Percentiles rank a stretch among this genome's conserved stretches.
Evolutionary conservation across 2,888 invertebrate genomes (phyloP).

Genomic region (Lumbricus terrestris): DNA sequence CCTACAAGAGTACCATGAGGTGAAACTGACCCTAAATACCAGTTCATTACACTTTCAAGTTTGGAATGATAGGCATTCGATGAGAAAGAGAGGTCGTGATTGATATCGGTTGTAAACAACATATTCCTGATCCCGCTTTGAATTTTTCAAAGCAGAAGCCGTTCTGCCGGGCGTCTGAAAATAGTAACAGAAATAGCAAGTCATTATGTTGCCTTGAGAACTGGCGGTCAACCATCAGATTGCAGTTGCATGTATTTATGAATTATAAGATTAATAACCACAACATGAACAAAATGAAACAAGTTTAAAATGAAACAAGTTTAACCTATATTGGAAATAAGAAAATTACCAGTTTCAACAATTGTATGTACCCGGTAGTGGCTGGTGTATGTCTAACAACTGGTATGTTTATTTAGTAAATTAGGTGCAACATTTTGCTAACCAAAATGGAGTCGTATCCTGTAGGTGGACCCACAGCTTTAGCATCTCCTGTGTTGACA

Average conservation of each 20-base stretch:
- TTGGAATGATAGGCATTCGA: background rate
- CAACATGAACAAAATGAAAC: no score
- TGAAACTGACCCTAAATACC: no score
- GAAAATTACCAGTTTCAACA: no score
- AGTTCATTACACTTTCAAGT: background rate
- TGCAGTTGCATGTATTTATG: background rate
- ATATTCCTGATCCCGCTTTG: background rate
- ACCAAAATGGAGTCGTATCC: constrained; percentile 52
- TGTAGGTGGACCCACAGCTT: constrained; percentile 41
- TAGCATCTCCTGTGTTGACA: constrained; percentile 46
- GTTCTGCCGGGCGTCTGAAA: background rate
- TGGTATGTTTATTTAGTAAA: background rate
- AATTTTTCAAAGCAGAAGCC: background rate
- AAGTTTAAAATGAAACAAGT: no score
- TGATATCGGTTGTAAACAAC: background rate
- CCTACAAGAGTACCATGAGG: no score
- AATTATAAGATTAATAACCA: no score
- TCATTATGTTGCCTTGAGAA: background rate
- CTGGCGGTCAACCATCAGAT: background rate
- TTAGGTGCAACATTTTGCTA: constrained; percentile 39
- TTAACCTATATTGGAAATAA: no score
- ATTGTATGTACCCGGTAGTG: no score
- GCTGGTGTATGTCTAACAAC: background rate
- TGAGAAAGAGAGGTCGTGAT: background rate
- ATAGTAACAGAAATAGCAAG: background rate